Evolutionary conservation across 1,140 invertebrate genomes (phyloP), one percentile per base, ranked within the genome.

Genomic region (Heterodera schachtii): DNA sequence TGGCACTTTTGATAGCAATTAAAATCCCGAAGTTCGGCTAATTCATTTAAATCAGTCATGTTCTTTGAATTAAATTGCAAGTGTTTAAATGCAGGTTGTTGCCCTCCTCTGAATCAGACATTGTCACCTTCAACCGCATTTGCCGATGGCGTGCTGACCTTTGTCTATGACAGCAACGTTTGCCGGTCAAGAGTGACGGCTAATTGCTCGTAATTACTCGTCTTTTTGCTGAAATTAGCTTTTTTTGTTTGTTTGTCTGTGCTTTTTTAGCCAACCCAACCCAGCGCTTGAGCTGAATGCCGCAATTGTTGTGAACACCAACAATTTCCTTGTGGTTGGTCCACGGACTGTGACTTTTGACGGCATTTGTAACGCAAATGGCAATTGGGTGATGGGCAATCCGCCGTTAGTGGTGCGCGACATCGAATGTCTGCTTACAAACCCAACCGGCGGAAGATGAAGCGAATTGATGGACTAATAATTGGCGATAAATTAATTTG

Each of bases 351-450:
- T 69, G 21, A 80, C 77, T 43, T 80, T 80, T 47, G 31, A 70
- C 41, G 79, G 79, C 43, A 31, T 60, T 31, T 80, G 66, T 31
- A 46, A 52, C 47, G 64, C 60, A 9, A 60, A 75, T 44, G 19
- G 76, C 5, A 21, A 41, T n/a, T 80, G 79, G 79, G 11, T 46
- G 43, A 69, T 80, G 43, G 79, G 79, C 43, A 75, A 41, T 73
- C 79, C 79, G 57, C 79, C 79, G n/a, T 4, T 80, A 13, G 71
- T 46, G 43, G 75, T 80, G 52, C 21, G 49, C 9, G 44, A 73
- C 64, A 67, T 80, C 6, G 41, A 81, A 66, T 80, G 79, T 75
- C 79, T 73, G 57, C 71, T 80, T 9, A 80, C 79, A 60, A 80
- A 80, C 80, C 79, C 79, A 49, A 69, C 77, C 41, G 69, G 69